phyloP scores from a whole-genome alignment of 2,888 invertebrate genomes.

The Parnassius mnemosyne region DNA sequence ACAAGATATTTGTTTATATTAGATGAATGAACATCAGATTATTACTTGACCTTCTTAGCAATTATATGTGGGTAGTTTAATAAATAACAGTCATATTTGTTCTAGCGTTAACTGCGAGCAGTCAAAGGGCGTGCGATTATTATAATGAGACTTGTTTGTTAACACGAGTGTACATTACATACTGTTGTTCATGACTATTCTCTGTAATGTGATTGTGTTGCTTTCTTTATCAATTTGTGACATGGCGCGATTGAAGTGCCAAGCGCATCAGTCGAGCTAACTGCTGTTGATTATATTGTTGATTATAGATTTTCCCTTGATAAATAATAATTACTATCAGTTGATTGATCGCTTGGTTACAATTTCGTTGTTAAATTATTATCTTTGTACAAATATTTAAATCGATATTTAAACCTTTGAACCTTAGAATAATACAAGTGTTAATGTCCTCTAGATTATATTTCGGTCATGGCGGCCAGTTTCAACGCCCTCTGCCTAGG shows the following conservation, averaged over 20 bases:
- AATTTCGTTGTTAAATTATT: no score
- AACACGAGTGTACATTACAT: slow-evolving; percentile 16
- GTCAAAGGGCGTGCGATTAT: slow-evolving; percentile 25
- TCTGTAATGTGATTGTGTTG: slow-evolving; percentile 8
- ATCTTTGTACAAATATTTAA: no score
- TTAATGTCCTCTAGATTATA: no score
- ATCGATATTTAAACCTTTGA: no score
- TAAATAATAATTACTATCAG: slow-evolving; percentile 15
- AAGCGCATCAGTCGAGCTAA: slow-evolving; percentile 11
- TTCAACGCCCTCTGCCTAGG: no score
- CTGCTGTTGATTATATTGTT: not conserved
- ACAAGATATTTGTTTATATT: not conserved
- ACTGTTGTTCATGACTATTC: slow-evolving; percentile 12
- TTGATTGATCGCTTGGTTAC: not conserved
- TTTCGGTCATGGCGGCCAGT: no score
- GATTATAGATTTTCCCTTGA: slow-evolving; percentile 2
- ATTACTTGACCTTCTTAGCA: slow-evolving; percentile 17
- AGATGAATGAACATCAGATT: slow-evolving; percentile 1
- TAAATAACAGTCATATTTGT: slow-evolving; percentile 12
- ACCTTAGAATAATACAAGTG: no score
- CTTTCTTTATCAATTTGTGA: slow-evolving; percentile 18
- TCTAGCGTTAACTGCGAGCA: not conserved
- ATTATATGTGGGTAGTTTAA: slow-evolving; percentile 21
- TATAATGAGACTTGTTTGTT: slow-evolving; percentile 13
- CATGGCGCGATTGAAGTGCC: slow-evolving; percentile 14